phyloP scores from a whole-genome alignment of 2,888 invertebrate genomes.

The Dyspetes luteomarginatus region DNA sequence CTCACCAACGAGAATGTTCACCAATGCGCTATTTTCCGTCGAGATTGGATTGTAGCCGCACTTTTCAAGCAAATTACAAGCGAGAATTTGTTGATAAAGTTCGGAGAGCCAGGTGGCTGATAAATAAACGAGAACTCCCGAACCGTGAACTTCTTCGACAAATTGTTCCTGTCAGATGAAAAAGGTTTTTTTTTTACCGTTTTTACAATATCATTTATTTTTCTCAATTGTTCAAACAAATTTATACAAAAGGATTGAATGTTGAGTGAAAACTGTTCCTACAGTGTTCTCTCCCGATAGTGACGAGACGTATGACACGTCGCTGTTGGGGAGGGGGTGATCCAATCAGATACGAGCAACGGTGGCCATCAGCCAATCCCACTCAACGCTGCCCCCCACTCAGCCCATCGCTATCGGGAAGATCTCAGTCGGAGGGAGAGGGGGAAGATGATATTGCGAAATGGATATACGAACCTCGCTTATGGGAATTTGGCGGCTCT shows the following conservation, averaged over 20 bases:
- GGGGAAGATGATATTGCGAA: too few species aligned
- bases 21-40: slow-evolving; percentile 87
- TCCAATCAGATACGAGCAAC: too few species aligned
- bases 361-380: too few species aligned
- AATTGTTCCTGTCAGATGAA: slow-evolving; percentile 89
- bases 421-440: too few species aligned
- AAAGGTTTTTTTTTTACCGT: background rate
- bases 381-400: too few species aligned
- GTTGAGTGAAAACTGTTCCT: too few species aligned
- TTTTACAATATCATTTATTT: background rate
- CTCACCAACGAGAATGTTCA: slow-evolving; percentile 90
- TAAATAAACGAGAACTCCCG: slow-evolving; percentile 95
- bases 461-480: slow-evolving; percentile 83
- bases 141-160: slow-evolving; percentile 95
- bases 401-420: too few species aligned
- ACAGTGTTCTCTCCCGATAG: too few species aligned
- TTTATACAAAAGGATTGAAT: too few species aligned
- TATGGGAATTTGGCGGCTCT: slow-evolving; percentile 82
- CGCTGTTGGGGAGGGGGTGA: too few species aligned
- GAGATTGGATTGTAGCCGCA: slow-evolving; percentile 87
- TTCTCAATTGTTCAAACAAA: too few species aligned
- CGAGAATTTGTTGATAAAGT: slow-evolving; percentile 93
- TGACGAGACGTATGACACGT: too few species aligned
- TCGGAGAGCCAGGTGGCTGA: slow-evolving; percentile 97
- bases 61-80: slow-evolving; percentile 88